Evolutionary conservation across 2,888 invertebrate genomes (phyloP).

Genomic region (Linnaemya vulpina): DNA sequence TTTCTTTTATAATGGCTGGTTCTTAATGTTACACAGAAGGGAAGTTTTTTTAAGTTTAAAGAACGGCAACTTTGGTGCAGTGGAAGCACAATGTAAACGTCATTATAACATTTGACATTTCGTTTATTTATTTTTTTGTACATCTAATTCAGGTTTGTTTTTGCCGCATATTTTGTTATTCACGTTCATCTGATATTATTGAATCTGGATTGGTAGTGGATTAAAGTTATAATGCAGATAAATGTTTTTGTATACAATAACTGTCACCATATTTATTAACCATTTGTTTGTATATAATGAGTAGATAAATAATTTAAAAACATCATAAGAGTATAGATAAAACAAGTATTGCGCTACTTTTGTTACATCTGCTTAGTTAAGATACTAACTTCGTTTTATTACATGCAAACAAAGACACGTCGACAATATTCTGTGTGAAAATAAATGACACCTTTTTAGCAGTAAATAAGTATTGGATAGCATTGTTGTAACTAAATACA

Average conservation of each 20-base stretch:
- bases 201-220: conserved; percentile 32
- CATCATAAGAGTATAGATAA: conserved; percentile 1
- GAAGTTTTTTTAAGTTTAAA: too few relatives aligned
- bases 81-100: conserved; percentile 2
- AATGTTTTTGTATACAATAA: conserved; percentile 10
- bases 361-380: conserved; percentile 23
- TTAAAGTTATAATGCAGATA: conserved; percentile 12
- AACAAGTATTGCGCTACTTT: background rate
- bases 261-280: background rate
- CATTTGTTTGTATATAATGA: conserved; percentile 21
- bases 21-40: too few relatives aligned
- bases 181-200: conserved; percentile 39
- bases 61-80: background rate
- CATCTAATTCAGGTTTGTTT: conserved; percentile 26
- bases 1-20: too few relatives aligned
- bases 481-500: background rate
- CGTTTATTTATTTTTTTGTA: conserved; percentile 41
- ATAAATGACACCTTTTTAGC: conserved; percentile 40
- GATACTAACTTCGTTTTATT: conserved; percentile 27
- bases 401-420: conserved; percentile 71
- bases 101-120: conserved; percentile 36
- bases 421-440: conserved; percentile 70
- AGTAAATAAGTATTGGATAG: background rate
- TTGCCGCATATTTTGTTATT: conserved; percentile 61
- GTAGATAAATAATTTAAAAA: conserved; percentile 19